phyloP scores from a whole-genome alignment of 1,140 invertebrate species.

The Drosophila sp. region DNA sequence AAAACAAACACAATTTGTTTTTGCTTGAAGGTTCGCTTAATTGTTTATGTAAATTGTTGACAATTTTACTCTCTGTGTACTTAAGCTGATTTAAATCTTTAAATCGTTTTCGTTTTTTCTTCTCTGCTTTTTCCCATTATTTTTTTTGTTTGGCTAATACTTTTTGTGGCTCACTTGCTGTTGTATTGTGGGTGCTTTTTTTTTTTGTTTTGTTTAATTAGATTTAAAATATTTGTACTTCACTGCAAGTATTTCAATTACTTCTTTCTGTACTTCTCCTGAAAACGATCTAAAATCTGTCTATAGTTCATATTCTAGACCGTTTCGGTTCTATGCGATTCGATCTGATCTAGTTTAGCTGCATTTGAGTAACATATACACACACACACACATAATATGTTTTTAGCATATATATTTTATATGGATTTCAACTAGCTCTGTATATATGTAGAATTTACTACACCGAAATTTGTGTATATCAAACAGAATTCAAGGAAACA shows the following conservation, averaged over 20 bases:
- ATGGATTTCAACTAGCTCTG: conserved; percentile 1
- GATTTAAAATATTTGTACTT: conserved; percentile 75
- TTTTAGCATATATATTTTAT: neutral
- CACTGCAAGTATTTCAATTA: conserved; percentile 71
- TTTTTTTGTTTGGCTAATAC: conserved; percentile 68
- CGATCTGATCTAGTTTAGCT: neutral
- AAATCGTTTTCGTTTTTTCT: conserved; percentile 24
- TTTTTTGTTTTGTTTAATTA: conserved; percentile 8
- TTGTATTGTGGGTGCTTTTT: conserved; percentile 38
- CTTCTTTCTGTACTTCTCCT: conserved; percentile 32
- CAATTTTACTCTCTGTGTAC: conserved; percentile 42
- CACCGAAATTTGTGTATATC: neutral
- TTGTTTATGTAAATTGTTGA: conserved; percentile 53
- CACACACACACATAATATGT: neutral
- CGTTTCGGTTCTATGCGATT: neutral
- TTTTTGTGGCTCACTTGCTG: conserved; percentile 45
- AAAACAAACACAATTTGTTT: conserved; percentile 25
- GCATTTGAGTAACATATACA: conserved; percentile 8
- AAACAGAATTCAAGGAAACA: neutral
- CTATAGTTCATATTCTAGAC: neutral
- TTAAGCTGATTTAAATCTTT: conserved; percentile 37
- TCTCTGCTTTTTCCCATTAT: conserved; percentile 19
- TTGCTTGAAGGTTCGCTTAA: conserved; percentile 61
- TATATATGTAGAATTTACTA: neutral
- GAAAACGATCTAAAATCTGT: conserved; percentile 12